phyloP scores from a whole-genome alignment of 2,797 vertebrate genomes.

The Sternarchorhynchus goeldii region DNA sequence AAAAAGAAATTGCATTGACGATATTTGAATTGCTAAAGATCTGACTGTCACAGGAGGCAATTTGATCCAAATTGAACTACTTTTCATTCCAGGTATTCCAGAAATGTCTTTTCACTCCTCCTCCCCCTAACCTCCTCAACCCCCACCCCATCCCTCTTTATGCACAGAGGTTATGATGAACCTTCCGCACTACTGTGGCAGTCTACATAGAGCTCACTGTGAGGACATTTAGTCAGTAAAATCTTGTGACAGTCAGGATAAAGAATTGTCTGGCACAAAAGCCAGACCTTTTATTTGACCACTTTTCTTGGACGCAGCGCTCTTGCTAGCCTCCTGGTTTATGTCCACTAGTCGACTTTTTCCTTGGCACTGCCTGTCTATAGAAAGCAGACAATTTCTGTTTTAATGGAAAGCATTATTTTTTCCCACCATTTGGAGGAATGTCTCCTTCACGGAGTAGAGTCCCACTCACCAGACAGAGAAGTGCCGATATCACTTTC shows the following conservation, averaged over 20 bases:
- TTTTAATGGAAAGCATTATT: conserved; percentile 1
- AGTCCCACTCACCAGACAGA: conserved; percentile 35
- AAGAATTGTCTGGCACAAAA: conserved; percentile 25
- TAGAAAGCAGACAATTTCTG: not conserved
- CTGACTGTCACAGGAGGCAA: conserved; percentile 60
- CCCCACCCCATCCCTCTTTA: conserved; percentile 23
- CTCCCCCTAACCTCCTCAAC: conserved; percentile 23
- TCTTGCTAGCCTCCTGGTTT: conserved; percentile 9
- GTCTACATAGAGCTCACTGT: conserved; percentile 30
- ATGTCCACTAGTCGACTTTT: conserved; percentile 11
- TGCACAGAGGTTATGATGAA: conserved; percentile 43
- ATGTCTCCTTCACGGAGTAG: conserved; percentile 15
- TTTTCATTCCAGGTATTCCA: conserved; percentile 63
- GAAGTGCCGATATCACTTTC: conserved; percentile 47
- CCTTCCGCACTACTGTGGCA: conserved; percentile 15
- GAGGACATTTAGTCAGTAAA: conserved; percentile 46
- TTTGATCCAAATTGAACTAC: conserved; percentile 63
- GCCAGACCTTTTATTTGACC: conserved; percentile 8
- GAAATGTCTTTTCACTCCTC: conserved; percentile 44
- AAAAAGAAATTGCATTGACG: conserved; percentile 51
- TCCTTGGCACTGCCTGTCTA: not conserved
- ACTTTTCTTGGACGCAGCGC: not conserved
- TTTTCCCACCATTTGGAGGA: not conserved
- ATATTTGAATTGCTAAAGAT: conserved; percentile 61
- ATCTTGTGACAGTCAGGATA: conserved; percentile 44